Percentiles rank a stretch among this genome's conserved stretches.
Evolutionary conservation across 2,797 vertebrate genomes (phyloP).

Genomic region (Harpagifer antarcticus): DNA sequence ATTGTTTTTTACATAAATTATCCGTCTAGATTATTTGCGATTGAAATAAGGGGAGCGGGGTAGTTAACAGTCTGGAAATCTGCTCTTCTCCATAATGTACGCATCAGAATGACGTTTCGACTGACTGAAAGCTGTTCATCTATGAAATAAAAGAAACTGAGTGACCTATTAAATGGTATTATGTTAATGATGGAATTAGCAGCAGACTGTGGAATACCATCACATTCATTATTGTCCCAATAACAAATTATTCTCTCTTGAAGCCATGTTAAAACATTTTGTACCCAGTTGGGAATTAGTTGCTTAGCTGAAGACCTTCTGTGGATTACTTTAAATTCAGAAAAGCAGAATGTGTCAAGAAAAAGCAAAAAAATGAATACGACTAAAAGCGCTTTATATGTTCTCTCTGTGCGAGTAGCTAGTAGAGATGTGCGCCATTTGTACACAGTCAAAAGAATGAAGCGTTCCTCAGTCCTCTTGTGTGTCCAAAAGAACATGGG

Average conservation of each 20-base stretch:
- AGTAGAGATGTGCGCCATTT: slow-evolving; percentile 50
- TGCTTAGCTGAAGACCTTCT: background rate
- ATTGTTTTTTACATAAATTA: slow-evolving; percentile 82
- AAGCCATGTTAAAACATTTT: slow-evolving; percentile 42
- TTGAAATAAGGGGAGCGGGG: slow-evolving; percentile 70
- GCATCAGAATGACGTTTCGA: slow-evolving; percentile 57
- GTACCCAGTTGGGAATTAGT: slow-evolving; percentile 40
- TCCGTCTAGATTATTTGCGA: slow-evolving; percentile 75
- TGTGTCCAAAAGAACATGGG: slow-evolving; percentile 69
- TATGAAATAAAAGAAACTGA: slow-evolving; percentile 68
- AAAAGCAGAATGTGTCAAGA: slow-evolving; percentile 30
- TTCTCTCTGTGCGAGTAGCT: slow-evolving; percentile 28
- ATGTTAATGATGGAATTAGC: slow-evolving; percentile 66
- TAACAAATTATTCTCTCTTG: slow-evolving; percentile 63
- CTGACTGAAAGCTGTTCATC: slow-evolving; percentile 68
- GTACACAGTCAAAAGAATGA: slow-evolving; percentile 55
- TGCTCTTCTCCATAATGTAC: slow-evolving; percentile 60
- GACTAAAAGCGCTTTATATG: slow-evolving; percentile 51
- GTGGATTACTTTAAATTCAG: slow-evolving; percentile 26
- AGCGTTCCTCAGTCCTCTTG: slow-evolving; percentile 51
- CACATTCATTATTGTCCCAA: slow-evolving; percentile 57
- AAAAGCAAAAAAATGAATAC: slow-evolving; percentile 44
- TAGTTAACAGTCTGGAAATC: slow-evolving; percentile 70
- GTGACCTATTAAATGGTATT: slow-evolving; percentile 71
- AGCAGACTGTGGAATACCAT: slow-evolving; percentile 61